These are phyloP conservation scores for Ptilonorhynchus violaceus DNA, from an alignment of 2,113 vertebrate genomes.

Conservation along the genomic window DNA sequence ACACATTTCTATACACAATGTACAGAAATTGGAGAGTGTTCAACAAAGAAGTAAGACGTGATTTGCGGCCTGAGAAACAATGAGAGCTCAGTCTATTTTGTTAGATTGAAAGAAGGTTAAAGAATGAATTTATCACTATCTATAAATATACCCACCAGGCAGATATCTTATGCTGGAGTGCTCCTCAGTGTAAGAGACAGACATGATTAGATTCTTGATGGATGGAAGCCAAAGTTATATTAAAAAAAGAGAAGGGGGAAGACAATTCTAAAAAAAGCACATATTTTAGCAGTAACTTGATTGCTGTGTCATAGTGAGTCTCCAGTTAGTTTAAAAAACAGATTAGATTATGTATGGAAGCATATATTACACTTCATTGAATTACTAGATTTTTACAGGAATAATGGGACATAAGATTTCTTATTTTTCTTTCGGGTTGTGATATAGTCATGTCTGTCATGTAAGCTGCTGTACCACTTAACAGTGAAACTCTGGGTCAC, in stretches of 20 bases:
- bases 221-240: background rate
- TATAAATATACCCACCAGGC: conserved; percentile 22
- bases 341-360: background rate
- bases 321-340: background rate
- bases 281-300: background rate
- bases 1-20: background rate
- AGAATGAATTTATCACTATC: conserved; percentile 1
- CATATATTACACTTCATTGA: background rate
- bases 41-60: background rate
- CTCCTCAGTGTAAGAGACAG: background rate
- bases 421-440: background rate
- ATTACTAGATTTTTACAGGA: background rate
- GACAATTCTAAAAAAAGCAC: background rate
- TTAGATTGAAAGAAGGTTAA: background rate
- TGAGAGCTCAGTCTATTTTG: background rate
- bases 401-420: background rate
- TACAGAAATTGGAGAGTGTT: background rate
- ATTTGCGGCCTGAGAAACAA: background rate
- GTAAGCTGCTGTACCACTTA: background rate
- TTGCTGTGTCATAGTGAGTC: background rate
- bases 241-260: background rate
- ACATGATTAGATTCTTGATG: background rate
- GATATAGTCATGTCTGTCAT: background rate
- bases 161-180: background rate
- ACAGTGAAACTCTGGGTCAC: background rate